Base-by-base conservation (phyloP, 2,888 invertebrate species). In the Ectemnius lituratus region DNA sequence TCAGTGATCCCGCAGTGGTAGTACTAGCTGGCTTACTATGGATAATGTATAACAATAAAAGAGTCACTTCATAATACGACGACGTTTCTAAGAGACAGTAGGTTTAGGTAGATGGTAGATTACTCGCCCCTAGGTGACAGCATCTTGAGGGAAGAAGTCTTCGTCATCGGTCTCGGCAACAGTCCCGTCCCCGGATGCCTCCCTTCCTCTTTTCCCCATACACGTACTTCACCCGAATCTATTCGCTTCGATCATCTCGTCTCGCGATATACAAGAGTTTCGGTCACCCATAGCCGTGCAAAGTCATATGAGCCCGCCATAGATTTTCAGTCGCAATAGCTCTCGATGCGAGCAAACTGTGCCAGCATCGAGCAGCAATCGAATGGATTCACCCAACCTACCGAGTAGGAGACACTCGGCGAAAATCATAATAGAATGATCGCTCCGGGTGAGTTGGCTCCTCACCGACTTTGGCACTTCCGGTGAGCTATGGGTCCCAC, bases 111-210 rank as follows among this genome's bases (percentile, higher is more conserved):
- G 88, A 89, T 90, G 87, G 89, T 90, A 88, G 86, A 89, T 90
- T 90, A 90, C 90, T 90, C 90, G 90, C 90, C 90, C 89, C 90
- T 87, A 87, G 89, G 84, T 90, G 87, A 88, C 87, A 84, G 86
- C 87, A 84, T 90, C 90, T 89, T 89, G 86, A 84, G 84, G 83
- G 88, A 79, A 84, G 85, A 79, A 84, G 85, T 88, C 88, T 88
- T 89, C 88, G 85, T 87, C 88, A 85, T 87, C 88, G 84, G 84
- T 86, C 85, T 86, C 87, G 85, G 86, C 87, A 84, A 87, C 76
- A 83, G 85, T 87, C 87, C 84, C 86, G 83, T 82, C 85, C 84
- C 37, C 84, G 81, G 84, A 76, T 79, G 79, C 86, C 76, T 81
- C 80, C 85, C 87, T 84, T 87, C 86, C 76, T 85, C 80, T 81